Conservation (phyloP, 2,797 vertebrate genomes). For the Dermochelys coriacea region DNA sequence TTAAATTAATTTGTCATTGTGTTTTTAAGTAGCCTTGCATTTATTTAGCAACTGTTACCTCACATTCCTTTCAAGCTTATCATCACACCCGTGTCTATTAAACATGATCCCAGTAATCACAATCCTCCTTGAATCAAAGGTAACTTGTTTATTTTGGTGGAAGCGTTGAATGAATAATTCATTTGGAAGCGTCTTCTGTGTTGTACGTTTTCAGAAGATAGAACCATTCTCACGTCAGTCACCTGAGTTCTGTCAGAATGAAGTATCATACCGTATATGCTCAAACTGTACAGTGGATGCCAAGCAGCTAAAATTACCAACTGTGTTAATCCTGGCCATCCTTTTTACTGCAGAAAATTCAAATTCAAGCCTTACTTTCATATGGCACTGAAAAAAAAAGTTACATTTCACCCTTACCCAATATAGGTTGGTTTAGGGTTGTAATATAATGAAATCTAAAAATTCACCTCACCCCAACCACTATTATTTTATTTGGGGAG, state of each 20-base stretch:
- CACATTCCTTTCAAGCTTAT: slow-evolving; percentile 56
- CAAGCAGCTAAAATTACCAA: slow-evolving; percentile 69
- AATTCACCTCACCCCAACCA: not conserved
- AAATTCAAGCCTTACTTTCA: slow-evolving; percentile 63
- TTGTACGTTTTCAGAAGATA: slow-evolving; percentile 76
- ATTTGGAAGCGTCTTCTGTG: slow-evolving; percentile 69
- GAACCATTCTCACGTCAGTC: slow-evolving; percentile 76
- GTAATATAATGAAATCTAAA: slow-evolving; percentile 32
- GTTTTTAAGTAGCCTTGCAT: slow-evolving; percentile 55
- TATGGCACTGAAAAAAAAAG: slow-evolving; percentile 38
- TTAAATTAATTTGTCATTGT: slow-evolving; percentile 43
- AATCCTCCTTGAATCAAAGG: slow-evolving; percentile 66
- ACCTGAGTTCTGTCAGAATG: slow-evolving; percentile 57
- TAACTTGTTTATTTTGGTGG: slow-evolving; percentile 65
- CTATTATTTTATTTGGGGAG: not conserved
- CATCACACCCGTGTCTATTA: slow-evolving; percentile 53
- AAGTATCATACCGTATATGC: slow-evolving; percentile 48
- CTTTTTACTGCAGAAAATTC: slow-evolving; percentile 74
- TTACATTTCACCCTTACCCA: slow-evolving; percentile 22
- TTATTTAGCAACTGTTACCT: slow-evolving; percentile 60
- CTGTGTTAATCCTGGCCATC: slow-evolving; percentile 67
- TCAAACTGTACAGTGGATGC: slow-evolving; percentile 46
- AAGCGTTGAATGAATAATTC: slow-evolving; percentile 81
- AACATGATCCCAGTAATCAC: slow-evolving; percentile 54
- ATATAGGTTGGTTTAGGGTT: slow-evolving; percentile 33